Conservation (phyloP, 2,888 invertebrate species). For the Tridacna crocea region DNA sequence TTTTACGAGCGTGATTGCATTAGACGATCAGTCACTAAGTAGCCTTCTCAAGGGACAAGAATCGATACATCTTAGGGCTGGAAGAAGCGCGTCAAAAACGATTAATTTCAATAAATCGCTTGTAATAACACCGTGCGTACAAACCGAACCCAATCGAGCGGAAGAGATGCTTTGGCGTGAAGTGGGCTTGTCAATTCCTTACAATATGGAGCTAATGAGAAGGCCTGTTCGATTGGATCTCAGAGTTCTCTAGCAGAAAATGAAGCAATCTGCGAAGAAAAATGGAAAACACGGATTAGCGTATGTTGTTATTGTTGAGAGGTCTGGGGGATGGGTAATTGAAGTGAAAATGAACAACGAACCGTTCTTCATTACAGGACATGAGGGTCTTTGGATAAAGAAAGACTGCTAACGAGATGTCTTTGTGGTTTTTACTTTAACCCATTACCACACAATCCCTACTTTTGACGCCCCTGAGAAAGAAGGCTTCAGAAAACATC, state of each 20-base stretch:
- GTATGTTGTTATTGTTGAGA: slow-evolving; percentile 24
- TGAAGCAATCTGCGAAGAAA: slow-evolving; percentile 22
- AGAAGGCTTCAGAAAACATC: too few species aligned
- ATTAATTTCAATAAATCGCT: slow-evolving; percentile 64
- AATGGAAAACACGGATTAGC: slow-evolving; percentile 22
- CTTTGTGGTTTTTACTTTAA: slow-evolving; percentile 2
- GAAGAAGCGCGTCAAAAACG: slow-evolving; percentile 55
- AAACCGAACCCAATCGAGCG: slow-evolving; percentile 21
- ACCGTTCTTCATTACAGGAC: slow-evolving; percentile 11
- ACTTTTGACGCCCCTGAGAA: too few species aligned
- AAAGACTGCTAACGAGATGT: slow-evolving; percentile 10
- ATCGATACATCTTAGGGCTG: slow-evolving; percentile 59
- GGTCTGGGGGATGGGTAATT: slow-evolving; percentile 18
- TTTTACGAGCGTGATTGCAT: slow-evolving; percentile 13
- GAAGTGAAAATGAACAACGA: slow-evolving; percentile 27
- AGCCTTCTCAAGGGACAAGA: slow-evolving; percentile 47
- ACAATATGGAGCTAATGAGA: slow-evolving; percentile 40
- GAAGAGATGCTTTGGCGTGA: slow-evolving; percentile 26
- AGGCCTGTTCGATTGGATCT: slow-evolving; percentile 31
- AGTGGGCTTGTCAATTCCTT: slow-evolving; percentile 9
- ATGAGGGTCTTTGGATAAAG: slow-evolving; percentile 16
- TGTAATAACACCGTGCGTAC: slow-evolving; percentile 56
- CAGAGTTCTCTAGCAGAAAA: slow-evolving; percentile 36
- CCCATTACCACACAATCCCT: too few species aligned
- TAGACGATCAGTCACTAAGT: slow-evolving; percentile 41